Evolutionary conservation across 2,888 invertebrate genomes (phyloP), one percentile per base, ranked within the genome.

Genomic region (Anthophora plumipes): DNA sequence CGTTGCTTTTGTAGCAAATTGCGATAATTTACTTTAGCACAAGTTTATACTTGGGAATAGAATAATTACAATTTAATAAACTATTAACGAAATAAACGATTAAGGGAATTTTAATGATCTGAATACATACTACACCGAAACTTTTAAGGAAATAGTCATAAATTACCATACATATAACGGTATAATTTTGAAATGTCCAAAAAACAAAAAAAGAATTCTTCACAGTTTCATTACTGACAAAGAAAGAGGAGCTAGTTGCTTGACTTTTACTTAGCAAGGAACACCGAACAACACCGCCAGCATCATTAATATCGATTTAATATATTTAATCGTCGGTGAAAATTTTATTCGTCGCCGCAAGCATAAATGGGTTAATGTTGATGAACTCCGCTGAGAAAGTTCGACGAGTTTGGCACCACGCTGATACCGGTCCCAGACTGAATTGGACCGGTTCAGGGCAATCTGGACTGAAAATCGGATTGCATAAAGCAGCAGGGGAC

Each of bases 391-490:
- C 41, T 80, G 85, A 83, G 85, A 85, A 85, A 85, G 85, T 85
- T 73, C 25, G 80, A 54, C 25, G 70, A 78, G 68, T 85, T 76
- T 73, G 78, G 80, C 71, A 55, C n/a, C 61, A 67, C 60, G 63
- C 48, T 60, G 73, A 85, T 76, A 82, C 75, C 80, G 72, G 77
- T 69, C 82, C 57, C 70, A n/a, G 39, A 68, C 63, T 57, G 60
- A 78, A 85, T 79, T 77, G 85, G 72, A 85, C 85, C 85, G 85
- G 85, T 85, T 74, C 76, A 12, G 52, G 48, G 37, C 66, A 76
- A 71, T 78, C 83, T 77, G 57, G n/a, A 54, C 60, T 17, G 55
- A 54, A 63, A 69, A 77, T 77, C 83, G 78, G 55, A 74, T 85
- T 85, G 85, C 70, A 81, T 75, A 85, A 81, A 83, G 64, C 72